Evolutionary conservation across 2,797 vertebrate species (phyloP).

Genomic region (Notolepis coatsorum): DNA sequence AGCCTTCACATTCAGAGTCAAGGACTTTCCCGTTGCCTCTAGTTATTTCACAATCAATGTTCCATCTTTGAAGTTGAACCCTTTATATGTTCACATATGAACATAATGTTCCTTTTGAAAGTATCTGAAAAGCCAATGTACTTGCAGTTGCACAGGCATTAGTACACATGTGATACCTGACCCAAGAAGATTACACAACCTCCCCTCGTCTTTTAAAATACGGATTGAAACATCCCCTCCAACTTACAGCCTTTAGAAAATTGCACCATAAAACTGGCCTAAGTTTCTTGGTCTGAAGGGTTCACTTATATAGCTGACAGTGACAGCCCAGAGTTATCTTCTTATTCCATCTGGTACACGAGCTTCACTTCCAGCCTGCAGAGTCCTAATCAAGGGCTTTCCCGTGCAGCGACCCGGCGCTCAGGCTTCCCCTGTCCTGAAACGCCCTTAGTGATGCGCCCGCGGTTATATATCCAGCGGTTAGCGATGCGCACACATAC

Average conservation of each 20-base stretch:
- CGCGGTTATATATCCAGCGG: constrained; percentile 64
- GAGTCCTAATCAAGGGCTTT: constrained; percentile 76
- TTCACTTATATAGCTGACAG: too few relatives aligned
- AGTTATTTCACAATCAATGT: constrained; percentile 31
- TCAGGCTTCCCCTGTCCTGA: constrained; percentile 45
- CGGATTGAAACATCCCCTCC: too few relatives aligned
- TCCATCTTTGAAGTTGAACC: constrained; percentile 3
- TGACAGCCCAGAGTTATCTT: not conserved
- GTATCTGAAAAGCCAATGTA: too few relatives aligned
- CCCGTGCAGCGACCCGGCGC: constrained; percentile 66
- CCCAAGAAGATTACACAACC: too few relatives aligned
- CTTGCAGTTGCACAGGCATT: too few relatives aligned
- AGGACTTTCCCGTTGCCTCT: constrained; percentile 15
- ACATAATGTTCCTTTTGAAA: too few relatives aligned
- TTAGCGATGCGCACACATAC: constrained; percentile 11
- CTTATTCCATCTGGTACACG: not conserved
- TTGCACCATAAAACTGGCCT: too few relatives aligned
- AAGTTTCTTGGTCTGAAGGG: too few relatives aligned
- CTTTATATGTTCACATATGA: too few relatives aligned
- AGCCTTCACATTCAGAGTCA: constrained; percentile 35
- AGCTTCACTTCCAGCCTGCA: constrained; percentile 25
- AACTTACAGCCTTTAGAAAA: too few relatives aligned
- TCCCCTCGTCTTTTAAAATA: too few relatives aligned
- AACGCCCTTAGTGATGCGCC: constrained; percentile 66
- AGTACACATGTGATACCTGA: too few relatives aligned